phyloP scores from a whole-genome alignment of 2,888 invertebrate species.

The Anthophora plumipes region DNA sequence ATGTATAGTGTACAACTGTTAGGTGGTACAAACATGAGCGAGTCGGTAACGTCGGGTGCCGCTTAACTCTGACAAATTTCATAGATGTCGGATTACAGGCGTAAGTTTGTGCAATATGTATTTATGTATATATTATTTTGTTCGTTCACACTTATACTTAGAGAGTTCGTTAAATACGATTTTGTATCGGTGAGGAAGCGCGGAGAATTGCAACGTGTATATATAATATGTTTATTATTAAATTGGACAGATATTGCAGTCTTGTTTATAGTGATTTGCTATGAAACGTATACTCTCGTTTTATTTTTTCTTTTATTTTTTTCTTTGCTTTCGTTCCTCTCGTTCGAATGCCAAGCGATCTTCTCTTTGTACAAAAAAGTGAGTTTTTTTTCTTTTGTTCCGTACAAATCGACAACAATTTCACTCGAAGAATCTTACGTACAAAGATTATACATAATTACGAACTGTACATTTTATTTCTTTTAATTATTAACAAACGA shows the following conservation, averaged over 20 bases:
- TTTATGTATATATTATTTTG: background rate
- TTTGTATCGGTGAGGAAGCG: slow-evolving; percentile 57
- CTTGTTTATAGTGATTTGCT: slow-evolving; percentile 74
- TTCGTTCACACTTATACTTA: slow-evolving; percentile 28
- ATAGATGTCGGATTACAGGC: slow-evolving; percentile 38
- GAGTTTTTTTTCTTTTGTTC: slow-evolving; percentile 18
- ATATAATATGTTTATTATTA: slow-evolving; percentile 66
- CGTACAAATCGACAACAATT: slow-evolving; percentile 45
- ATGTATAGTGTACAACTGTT: slow-evolving; percentile 26
- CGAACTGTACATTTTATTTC: slow-evolving; percentile 63
- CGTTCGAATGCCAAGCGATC: slow-evolving; percentile 45
- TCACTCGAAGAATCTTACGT: slow-evolving; percentile 3
- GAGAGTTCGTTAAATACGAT: slow-evolving; percentile 39
- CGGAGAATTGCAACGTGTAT: slow-evolving; percentile 58
- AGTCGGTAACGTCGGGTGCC: slow-evolving; percentile 33
- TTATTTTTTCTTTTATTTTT: too few relatives aligned
- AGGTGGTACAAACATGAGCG: slow-evolving; percentile 20
- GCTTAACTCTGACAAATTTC: slow-evolving; percentile 41
- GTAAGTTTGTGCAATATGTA: slow-evolving; percentile 56
- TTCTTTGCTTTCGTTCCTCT: slow-evolving; percentile 28
- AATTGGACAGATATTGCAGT: slow-evolving; percentile 83
- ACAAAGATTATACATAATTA: slow-evolving; percentile 15
- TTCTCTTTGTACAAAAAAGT: slow-evolving; percentile 43
- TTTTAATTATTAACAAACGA: slow-evolving; percentile 50
- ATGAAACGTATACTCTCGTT: slow-evolving; percentile 51